Conservation (phyloP, 2,797 vertebrate genomes). For the Ispidina picta region DNA sequence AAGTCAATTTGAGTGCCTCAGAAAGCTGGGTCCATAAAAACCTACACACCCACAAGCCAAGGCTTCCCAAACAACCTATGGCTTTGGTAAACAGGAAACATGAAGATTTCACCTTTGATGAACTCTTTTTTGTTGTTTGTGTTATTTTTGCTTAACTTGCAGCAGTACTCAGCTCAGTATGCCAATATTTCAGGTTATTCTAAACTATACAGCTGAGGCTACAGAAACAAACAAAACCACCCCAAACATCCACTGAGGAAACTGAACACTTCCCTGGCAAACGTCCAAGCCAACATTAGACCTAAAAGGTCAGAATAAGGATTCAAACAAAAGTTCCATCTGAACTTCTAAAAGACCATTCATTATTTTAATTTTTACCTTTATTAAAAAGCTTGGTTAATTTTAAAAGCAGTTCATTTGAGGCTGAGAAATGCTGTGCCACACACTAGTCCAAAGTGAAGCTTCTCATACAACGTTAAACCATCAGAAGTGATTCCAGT, state of each 20-base stretch:
- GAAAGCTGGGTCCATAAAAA: not conserved
- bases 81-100: not conserved
- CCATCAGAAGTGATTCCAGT: not conserved
- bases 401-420: not conserved
- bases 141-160: not conserved
- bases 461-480: not conserved
- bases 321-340: not conserved
- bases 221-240: not conserved
- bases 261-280: not conserved
- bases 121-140: not conserved
- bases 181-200: not conserved
- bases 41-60: not conserved
- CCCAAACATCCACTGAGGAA: not conserved
- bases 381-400: not conserved
- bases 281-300: not conserved
- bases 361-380: not conserved
- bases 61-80: not conserved
- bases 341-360: not conserved
- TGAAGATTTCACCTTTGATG: not conserved
- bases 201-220: not conserved
- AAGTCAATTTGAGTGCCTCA: not conserved
- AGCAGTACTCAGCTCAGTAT: not conserved
- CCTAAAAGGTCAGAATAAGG: not conserved
- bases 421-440: not conserved
- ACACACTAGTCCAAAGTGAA: not conserved